These are phyloP conservation scores for Cantharis flavilabris DNA, from an alignment of 2,888 invertebrate species.

Conservation along the genomic window DNA sequence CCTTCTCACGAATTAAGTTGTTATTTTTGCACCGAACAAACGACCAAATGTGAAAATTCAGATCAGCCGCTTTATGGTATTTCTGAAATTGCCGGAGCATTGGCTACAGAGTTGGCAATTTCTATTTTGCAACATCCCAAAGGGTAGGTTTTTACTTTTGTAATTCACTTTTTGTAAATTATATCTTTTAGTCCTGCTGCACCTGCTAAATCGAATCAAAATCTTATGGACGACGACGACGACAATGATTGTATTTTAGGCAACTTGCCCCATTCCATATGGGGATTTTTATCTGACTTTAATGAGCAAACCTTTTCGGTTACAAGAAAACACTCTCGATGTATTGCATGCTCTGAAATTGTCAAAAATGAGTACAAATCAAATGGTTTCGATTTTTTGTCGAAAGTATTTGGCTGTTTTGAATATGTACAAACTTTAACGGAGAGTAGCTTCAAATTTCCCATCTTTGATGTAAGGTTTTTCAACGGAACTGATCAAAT, in stretches of 20 bases:
- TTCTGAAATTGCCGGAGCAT: constrained; percentile 85
- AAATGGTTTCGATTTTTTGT: constrained; percentile 72
- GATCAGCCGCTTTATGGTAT: constrained; percentile 62
- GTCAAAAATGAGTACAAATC: constrained; percentile 58
- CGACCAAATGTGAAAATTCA: constrained; percentile 89
- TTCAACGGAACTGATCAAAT: neutral
- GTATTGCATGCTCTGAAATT: constrained; percentile 86
- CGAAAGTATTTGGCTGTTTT: constrained; percentile 79
- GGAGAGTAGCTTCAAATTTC: constrained; percentile 63
- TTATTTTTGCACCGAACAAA: constrained; percentile 99
- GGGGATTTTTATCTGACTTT: constrained; percentile 86
- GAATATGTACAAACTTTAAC: constrained; percentile 85
- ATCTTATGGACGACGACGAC: constrained; percentile 33
- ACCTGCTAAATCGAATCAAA: constrained; percentile 62
- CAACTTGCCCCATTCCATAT: constrained; percentile 87
- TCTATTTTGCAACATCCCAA: constrained; percentile 84
- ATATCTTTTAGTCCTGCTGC: constrained; percentile 61
- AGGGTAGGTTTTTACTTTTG: constrained; percentile 58
- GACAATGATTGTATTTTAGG: constrained; percentile 72
- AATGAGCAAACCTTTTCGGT: constrained; percentile 79
- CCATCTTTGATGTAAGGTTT: constrained; percentile 25
- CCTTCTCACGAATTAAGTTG: constrained; percentile 85
- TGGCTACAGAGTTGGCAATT: constrained; percentile 90
- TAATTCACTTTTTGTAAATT: neutral
- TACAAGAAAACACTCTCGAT: constrained; percentile 83